phyloP scores from a whole-genome alignment of 2,113 vertebrate genomes.

The Xyrauchen texanus region DNA sequence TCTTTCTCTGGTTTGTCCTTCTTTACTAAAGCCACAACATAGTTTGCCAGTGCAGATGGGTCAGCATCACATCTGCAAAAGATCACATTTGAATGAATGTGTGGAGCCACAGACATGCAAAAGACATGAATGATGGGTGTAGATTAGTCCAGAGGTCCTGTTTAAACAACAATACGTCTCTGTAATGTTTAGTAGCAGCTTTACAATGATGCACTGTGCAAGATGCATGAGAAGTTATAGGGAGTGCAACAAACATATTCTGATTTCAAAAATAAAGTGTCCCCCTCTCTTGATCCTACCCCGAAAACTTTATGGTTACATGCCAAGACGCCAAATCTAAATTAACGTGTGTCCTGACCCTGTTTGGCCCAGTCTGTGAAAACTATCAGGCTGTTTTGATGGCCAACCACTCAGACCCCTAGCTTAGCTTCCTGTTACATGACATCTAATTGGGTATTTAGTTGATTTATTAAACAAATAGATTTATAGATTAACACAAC shows the following conservation, averaged over 20 bases:
- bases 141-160: background rate
- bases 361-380: slow-evolving; percentile 16
- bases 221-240: background rate
- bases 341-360: slow-evolving; percentile 6
- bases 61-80: slow-evolving; percentile 93
- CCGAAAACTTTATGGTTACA: background rate
- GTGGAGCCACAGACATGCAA: background rate
- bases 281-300: too few species aligned
- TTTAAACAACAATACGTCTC: background rate
- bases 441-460: background rate
- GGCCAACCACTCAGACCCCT: slow-evolving; percentile 15
- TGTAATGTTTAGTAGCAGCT: background rate
- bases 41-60: slow-evolving; percentile 95
- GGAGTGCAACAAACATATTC: background rate
- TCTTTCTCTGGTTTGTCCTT: slow-evolving; percentile 98
- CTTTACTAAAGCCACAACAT: slow-evolving; percentile 98
- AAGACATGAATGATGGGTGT: background rate
- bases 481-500: background rate
- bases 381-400: slow-evolving; percentile 8
- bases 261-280: background rate
- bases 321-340: background rate
- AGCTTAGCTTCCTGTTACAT: slow-evolving; percentile 10
- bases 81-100: background rate
- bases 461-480: background rate
- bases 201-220: background rate